Evolutionary conservation across 2,888 invertebrate genomes (phyloP).

Genomic region (Blera fallax): DNA sequence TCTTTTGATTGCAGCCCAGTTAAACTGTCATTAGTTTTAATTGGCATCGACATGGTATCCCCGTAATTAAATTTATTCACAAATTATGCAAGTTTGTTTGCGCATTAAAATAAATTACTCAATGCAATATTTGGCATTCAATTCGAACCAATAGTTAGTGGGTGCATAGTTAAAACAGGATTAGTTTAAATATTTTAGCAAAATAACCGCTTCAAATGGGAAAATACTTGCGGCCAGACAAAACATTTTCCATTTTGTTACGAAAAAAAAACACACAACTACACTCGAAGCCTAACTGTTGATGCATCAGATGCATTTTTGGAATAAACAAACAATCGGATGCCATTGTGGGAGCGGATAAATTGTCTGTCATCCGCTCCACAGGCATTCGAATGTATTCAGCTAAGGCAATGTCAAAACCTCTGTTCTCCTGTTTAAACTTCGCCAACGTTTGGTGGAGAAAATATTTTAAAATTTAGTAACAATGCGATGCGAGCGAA

Average conservation of each 20-base stretch:
- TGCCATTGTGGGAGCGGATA: not conserved
- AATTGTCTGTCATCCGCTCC: not conserved
- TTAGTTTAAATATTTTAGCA: constrained; percentile 41
- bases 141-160: not conserved
- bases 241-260: constrained; percentile 47
- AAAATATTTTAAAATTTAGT: no score
- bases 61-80: constrained; percentile 50
- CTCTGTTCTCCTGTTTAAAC: no score
- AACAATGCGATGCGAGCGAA: no score
- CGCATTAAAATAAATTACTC: constrained; percentile 54
- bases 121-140: constrained; percentile 26
- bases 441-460: no score
- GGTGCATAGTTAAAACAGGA: constrained; percentile 41
- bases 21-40: constrained; percentile 29
- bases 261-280: constrained; percentile 8
- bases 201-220: constrained; percentile 52
- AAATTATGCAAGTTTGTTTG: constrained; percentile 52
- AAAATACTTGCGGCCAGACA: constrained; percentile 64
- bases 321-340: constrained; percentile 12
- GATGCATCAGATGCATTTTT: constrained; percentile 11
- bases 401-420: no score
- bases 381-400: no score
- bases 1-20: not conserved
- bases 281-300: not conserved
- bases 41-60: constrained; percentile 11